Percentiles rank a stretch among this genome's conserved stretches.
Conservation (phyloP, 2,888 invertebrate species). For the Eupithecia subumbrata region DNA sequence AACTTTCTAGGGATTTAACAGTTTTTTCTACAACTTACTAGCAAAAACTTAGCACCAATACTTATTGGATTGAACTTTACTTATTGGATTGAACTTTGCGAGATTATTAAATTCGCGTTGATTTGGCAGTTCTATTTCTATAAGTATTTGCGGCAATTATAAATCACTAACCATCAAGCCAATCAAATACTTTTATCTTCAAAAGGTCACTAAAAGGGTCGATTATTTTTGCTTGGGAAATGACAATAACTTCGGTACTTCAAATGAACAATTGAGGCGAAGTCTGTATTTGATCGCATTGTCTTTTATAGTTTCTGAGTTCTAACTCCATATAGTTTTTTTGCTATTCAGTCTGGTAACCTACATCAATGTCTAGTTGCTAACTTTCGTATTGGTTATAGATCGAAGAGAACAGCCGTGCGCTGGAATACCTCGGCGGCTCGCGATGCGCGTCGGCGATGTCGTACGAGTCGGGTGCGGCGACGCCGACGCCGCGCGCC, state of each 20-base stretch:
- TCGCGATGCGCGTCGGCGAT: constrained; percentile 91
- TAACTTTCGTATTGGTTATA: constrained; percentile 56
- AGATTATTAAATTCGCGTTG: neutral
- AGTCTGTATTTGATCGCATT: neutral
- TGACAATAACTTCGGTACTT: too few relatives aligned
- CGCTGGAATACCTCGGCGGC: constrained; percentile 92
- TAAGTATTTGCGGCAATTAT: neutral
- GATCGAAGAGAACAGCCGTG: constrained; percentile 98
- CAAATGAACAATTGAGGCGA: too few relatives aligned
- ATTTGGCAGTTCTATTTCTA: neutral
- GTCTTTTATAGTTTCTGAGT: neutral
- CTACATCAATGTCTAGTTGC: neutral
- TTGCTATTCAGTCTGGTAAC: neutral
- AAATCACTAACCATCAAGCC: too few relatives aligned
- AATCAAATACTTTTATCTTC: too few relatives aligned
- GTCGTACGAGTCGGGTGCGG: constrained; percentile 91
- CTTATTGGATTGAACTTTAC: neutral
- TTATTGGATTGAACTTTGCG: neutral
- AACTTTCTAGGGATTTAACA: constrained; percentile 23
- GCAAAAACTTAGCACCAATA: neutral
- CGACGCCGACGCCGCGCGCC: constrained; percentile 82
- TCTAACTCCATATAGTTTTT: neutral
- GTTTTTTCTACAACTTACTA: neutral
- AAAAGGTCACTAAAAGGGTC: too few relatives aligned
- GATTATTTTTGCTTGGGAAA: too few relatives aligned